These are phyloP conservation scores for Dolichoris vasculosae DNA, from an alignment of 1,140 invertebrate genomes.

Conservation along the genomic window DNA sequence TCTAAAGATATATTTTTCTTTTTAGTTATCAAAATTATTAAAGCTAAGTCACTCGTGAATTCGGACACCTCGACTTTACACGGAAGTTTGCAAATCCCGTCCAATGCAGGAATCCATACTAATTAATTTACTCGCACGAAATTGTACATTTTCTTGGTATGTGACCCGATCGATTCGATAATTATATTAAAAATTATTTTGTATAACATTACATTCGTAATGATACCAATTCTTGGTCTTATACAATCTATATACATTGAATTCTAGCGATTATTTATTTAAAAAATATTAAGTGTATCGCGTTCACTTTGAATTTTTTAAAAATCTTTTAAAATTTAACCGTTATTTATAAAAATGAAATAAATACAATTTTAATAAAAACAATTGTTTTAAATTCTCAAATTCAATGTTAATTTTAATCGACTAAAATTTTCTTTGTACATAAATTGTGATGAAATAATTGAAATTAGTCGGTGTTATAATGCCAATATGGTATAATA, in stretches of 20 bases:
- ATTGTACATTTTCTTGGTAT: neutral
- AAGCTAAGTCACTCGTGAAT: constrained; percentile 25
- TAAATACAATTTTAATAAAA: neutral
- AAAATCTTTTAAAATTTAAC: no score
- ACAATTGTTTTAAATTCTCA: neutral
- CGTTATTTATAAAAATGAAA: no score
- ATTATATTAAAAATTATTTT: neutral
- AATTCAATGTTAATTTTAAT: neutral
- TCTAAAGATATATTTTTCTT: neutral
- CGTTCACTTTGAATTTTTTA: neutral
- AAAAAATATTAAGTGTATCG: neutral
- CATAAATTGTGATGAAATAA: neutral
- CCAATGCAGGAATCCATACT: neutral
- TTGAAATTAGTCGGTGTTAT: neutral
- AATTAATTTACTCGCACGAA: constrained; percentile 11
- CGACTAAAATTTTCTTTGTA: neutral
- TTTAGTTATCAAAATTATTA: constrained; percentile 7
- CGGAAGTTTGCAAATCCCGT: neutral
- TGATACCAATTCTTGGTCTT: neutral
- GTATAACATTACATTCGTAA: neutral
- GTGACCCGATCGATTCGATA: neutral
- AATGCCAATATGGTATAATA: neutral
- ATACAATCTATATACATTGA: no score
- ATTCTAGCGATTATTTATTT: no score
- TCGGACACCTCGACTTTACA: neutral